Evolutionary conservation across 1,140 invertebrate species (phyloP).

Genomic region (Lethocerus indicus): DNA sequence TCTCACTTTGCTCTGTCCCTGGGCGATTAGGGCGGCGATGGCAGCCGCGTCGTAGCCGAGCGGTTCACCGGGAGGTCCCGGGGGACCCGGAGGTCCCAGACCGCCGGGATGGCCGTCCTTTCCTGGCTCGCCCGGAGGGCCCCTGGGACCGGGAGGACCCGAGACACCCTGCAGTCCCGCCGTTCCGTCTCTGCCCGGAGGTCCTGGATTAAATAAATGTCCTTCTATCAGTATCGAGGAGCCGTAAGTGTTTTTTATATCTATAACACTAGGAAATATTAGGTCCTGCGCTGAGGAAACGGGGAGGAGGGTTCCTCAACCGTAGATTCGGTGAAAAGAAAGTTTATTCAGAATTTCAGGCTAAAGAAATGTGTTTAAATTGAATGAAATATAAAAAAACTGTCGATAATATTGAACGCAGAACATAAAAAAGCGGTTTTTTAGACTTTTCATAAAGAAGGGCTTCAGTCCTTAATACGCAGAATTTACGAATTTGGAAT

Average conservation of each 20-base stretch:
- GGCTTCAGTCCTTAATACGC: too few species aligned
- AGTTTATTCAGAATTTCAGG: too few species aligned
- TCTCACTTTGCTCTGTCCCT: slow-evolving; percentile 21
- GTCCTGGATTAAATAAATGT: slow-evolving; percentile 28
- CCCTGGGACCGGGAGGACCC: slow-evolving; percentile 46
- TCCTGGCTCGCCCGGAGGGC: slow-evolving; percentile 46
- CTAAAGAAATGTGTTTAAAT: too few species aligned
- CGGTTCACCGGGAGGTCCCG: slow-evolving; percentile 44
- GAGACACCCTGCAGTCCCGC: slow-evolving; percentile 49
- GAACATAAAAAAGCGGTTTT: too few species aligned
- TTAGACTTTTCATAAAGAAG: too few species aligned
- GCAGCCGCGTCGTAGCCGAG: slow-evolving; percentile 55
- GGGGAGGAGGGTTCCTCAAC: too few species aligned
- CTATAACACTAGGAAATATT: slow-evolving; percentile 2
- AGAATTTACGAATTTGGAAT: too few species aligned
- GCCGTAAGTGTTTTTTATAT: slow-evolving; percentile 18
- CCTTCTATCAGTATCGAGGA: too few species aligned
- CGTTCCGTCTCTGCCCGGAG: slow-evolving; percentile 51
- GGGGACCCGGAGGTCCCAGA: slow-evolving; percentile 49
- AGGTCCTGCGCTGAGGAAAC: background rate
- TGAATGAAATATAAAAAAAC: too few species aligned
- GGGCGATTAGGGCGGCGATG: slow-evolving; percentile 50
- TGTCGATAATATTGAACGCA: too few species aligned
- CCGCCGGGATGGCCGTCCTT: slow-evolving; percentile 47
- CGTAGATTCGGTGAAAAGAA: too few species aligned